Percentiles rank a stretch among this genome's conserved stretches.
Conservation (phyloP, 2,113 vertebrate genomes). For the Triplophysa siluroides region DNA sequence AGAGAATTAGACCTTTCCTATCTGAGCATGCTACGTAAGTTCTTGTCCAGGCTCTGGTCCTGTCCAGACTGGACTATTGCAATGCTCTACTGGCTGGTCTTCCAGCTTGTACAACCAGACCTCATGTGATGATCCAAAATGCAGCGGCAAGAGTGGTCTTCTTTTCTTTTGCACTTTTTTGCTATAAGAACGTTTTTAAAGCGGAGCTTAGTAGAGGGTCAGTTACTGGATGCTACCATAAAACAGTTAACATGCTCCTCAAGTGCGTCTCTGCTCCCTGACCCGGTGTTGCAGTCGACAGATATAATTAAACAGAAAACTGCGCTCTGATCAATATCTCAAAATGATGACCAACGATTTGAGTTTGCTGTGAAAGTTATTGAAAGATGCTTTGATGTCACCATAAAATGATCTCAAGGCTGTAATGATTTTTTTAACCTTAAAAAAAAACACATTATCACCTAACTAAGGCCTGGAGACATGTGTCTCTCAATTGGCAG, state of each 20-base stretch:
- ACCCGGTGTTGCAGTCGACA: slow-evolving; percentile 53
- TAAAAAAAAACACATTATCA: slow-evolving; percentile 22
- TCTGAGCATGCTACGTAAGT: too few species aligned
- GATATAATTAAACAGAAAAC: slow-evolving; percentile 63
- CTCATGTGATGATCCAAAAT: too few species aligned
- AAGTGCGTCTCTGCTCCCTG: slow-evolving; percentile 16
- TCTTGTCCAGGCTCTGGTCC: too few species aligned
- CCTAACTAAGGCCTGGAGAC: not conserved
- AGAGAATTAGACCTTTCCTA: too few species aligned
- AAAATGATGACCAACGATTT: slow-evolving; percentile 69
- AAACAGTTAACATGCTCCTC: not conserved
- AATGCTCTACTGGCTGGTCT: too few species aligned
- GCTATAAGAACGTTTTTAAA: too few species aligned
- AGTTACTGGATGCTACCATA: not conserved
- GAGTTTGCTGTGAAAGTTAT: slow-evolving; percentile 54
- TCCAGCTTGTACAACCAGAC: too few species aligned
- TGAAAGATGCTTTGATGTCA: slow-evolving; percentile 14
- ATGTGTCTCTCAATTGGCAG: slow-evolving; percentile 10
- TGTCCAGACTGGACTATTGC: too few species aligned
- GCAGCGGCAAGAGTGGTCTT: too few species aligned
- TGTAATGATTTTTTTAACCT: slow-evolving; percentile 38
- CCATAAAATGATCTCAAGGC: slow-evolving; percentile 15
- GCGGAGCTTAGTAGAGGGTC: not conserved
- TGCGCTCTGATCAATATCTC: slow-evolving; percentile 60
- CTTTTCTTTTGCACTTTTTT: too few species aligned